Base-by-base conservation (phyloP, 2,113 vertebrate genomes). In the Brachyhypopomus occidentalis region DNA sequence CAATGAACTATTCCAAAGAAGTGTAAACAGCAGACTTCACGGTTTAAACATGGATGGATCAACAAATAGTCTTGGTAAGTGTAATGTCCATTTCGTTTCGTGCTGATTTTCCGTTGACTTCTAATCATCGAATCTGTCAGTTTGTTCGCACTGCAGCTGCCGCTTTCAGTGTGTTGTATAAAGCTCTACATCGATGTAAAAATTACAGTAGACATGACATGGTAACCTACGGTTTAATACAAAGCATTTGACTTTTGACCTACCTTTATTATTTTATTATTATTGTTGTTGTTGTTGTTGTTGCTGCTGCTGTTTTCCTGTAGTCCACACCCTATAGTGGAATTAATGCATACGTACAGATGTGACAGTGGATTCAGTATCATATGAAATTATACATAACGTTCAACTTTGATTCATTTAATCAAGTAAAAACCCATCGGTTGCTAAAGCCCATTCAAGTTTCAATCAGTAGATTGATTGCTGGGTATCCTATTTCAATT, bases 11-110 rank as follows among this genome's bases (percentile, higher is more conserved):
- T 30, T 84, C 77, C 9, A 85, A 1, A 84, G 70, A 77, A 64
- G 23, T 80, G 14, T 81, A 14, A 77, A 56, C 67, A 1, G 63
- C n/a, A 7, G 69, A 6, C 38, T 38, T 38, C 7, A 12, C 17
- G 36, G n/a, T 1, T 27, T 75, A 38, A 80, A 41, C 77, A 94
- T 94, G 92, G 91, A 92, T 52, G 92, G 91, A 3, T 91, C 90
- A 7, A 89, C 89, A 0, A 94, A 92, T 83, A 92, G 92, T 74
- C 22, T 92, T 75, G 92, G 92, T 94, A 81, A 94, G 92, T 88
- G 38, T 8, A 1, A 8, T 23, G 59, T 62, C 59, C 17, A n/a
- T 2, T 70, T 36, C 20, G 34, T 19, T 19, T 48, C n/a, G 19
- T 20, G 58, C 22, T 23, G 59, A 23, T 14, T 52, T 52, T 52